Conservation (phyloP, 2,113 vertebrate genomes). For the Notarius lentiginosus region DNA sequence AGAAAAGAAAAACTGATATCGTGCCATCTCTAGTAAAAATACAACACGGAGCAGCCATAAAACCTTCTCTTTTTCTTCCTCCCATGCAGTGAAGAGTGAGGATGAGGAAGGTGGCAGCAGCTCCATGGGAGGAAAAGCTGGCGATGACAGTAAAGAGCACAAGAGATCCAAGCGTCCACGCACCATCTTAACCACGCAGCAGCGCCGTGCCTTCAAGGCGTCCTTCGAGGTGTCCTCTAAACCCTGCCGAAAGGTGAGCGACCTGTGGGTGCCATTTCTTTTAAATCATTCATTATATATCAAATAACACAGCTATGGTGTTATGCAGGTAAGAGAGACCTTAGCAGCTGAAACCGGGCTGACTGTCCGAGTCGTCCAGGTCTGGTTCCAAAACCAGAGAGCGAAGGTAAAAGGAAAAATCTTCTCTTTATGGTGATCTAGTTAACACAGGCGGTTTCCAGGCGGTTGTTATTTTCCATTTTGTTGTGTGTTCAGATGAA, state of each 20-base stretch:
- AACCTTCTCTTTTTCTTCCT: conserved; percentile 18
- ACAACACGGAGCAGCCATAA: neutral
- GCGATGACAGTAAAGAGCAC: conserved; percentile 83
- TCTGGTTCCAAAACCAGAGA: conserved; percentile 92
- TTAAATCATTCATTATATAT: neutral
- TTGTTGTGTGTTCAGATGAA: conserved; percentile 78
- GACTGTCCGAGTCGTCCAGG: conserved; percentile 86
- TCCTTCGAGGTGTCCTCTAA: conserved; percentile 93
- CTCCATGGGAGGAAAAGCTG: conserved; percentile 74
- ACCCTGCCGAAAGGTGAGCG: conserved; percentile 83
- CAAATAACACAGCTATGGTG: no score
- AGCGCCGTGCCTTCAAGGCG: conserved; percentile 87
- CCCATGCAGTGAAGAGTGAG: conserved; percentile 83
- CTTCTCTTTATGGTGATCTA: neutral
- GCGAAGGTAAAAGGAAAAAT: conserved; percentile 77
- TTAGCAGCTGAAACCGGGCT: conserved; percentile 87
- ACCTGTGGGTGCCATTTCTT: neutral
- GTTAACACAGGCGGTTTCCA: neutral
- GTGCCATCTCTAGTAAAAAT: neutral
- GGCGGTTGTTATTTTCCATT: neutral
- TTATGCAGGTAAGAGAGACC: conserved; percentile 82
- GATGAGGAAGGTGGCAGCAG: conserved; percentile 81
- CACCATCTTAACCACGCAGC: conserved; percentile 89
- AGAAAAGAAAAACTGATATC: neutral
- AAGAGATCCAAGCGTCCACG: conserved; percentile 87